A percentile compares a stretch with the other conserved stretches of the same genome.
phyloP scores from a whole-genome alignment of 2,113 vertebrate species.

The Mellivora capensis region DNA sequence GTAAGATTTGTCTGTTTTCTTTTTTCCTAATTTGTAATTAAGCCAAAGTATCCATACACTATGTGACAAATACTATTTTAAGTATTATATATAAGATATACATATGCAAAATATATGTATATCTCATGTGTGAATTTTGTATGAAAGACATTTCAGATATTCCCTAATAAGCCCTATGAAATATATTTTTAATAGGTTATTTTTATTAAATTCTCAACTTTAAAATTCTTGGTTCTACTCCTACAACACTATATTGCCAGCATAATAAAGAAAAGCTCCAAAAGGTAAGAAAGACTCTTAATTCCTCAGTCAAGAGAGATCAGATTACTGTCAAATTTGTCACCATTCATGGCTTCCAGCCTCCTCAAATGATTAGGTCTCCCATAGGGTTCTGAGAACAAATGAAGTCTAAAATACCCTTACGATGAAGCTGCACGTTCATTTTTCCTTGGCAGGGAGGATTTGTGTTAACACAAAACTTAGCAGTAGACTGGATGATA shows the following conservation, averaged over 20 bases:
- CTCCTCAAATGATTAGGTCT: background rate
- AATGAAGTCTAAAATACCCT: constrained; percentile 7
- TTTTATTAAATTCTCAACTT: constrained; percentile 28
- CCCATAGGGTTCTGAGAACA: background rate
- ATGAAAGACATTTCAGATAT: background rate
- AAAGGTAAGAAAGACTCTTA: constrained; percentile 25
- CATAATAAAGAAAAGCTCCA: background rate
- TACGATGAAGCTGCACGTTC: background rate
- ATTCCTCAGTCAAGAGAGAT: background rate
- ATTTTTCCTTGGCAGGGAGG: constrained; percentile 3
- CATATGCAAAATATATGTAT: background rate
- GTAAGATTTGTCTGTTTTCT: background rate
- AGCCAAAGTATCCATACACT: background rate
- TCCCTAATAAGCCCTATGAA: background rate
- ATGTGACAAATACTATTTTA: background rate
- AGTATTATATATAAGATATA: background rate
- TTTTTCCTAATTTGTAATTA: background rate
- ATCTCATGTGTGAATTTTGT: background rate
- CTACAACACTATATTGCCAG: background rate
- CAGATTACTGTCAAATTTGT: constrained; percentile 4
- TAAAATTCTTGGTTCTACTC: background rate
- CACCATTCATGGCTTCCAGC: background rate
- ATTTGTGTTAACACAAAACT: constrained; percentile 12
- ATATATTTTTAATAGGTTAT: background rate
- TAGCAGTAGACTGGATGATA: background rate